A percentile compares a stretch with the other conserved stretches of the same genome.
These are phyloP conservation scores for Caradrina clavipalpis DNA, from an alignment of 2,888 invertebrate species.

Conservation along the genomic window DNA sequence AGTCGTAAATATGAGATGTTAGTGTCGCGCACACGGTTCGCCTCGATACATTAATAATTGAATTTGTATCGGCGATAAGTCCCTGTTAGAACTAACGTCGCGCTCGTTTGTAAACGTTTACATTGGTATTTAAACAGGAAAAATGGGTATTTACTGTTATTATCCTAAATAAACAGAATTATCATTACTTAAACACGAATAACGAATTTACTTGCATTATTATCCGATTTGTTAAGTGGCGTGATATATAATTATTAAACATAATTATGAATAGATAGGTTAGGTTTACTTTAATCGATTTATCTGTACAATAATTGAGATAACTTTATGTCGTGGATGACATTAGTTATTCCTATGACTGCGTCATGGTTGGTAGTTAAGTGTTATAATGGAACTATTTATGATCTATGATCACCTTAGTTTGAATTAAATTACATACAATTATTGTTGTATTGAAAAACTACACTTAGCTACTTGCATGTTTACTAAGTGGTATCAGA, in stretches of 20 bases:
- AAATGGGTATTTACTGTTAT: slow-evolving; percentile 19
- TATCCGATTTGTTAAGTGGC: slow-evolving; percentile 21
- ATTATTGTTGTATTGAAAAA: slow-evolving; percentile 20
- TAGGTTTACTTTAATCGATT: slow-evolving; percentile 39
- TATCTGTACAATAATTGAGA: slow-evolving; percentile 41
- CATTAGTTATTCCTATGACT: slow-evolving; percentile 47
- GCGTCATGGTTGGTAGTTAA: slow-evolving; percentile 35
- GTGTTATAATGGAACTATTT: slow-evolving; percentile 34
- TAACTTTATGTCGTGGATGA: slow-evolving; percentile 30
- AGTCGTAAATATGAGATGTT: slow-evolving; percentile 58
- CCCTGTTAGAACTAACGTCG: slow-evolving; percentile 1
- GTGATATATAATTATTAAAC: slow-evolving; percentile 6
- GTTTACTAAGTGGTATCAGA: not conserved
- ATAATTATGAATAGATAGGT: slow-evolving; percentile 23
- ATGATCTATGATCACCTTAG: slow-evolving; percentile 36
- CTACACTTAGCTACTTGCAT: slow-evolving; percentile 1
- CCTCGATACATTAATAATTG: slow-evolving; percentile 14
- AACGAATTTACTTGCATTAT: slow-evolving; percentile 21
- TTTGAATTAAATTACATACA: slow-evolving; percentile 41
- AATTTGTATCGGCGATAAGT: slow-evolving; percentile 32
- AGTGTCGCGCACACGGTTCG: slow-evolving; percentile 38
- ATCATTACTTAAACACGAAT: slow-evolving; percentile 17
- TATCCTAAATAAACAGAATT: slow-evolving; percentile 21
- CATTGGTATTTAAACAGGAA: slow-evolving; percentile 22
- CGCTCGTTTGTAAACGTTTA: slow-evolving; percentile 26